phyloP scores from a whole-genome alignment of 2,113 vertebrate genomes.

The Oreochromis aureus region DNA sequence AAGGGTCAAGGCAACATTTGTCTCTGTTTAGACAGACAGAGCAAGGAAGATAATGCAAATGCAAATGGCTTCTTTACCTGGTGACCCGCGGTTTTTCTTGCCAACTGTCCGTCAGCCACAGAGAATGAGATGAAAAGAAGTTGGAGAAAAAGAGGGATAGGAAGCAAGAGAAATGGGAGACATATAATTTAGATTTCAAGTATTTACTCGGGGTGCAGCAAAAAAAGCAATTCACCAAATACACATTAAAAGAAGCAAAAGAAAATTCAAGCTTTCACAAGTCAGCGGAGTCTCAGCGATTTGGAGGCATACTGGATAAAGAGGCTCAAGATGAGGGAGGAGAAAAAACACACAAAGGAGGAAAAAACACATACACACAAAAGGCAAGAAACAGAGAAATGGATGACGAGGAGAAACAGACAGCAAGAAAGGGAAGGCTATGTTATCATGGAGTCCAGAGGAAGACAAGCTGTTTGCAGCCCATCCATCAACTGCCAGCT shows the following conservation, averaged over 20 bases:
- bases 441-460: slow-evolving; percentile 56
- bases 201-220: background rate
- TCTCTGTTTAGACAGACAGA: background rate
- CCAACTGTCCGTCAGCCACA: slow-evolving; percentile 59
- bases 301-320: background rate
- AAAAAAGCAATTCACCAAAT: slow-evolving; percentile 6
- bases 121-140: slow-evolving; percentile 17
- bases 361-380: slow-evolving; percentile 7
- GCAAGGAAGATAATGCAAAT: slow-evolving; percentile 23
- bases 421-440: background rate
- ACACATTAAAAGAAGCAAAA: background rate
- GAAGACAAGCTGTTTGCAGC: slow-evolving; percentile 40
- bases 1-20: slow-evolving; percentile 6
- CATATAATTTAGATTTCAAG: slow-evolving; percentile 42
- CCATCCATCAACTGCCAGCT: slow-evolving; percentile 54
- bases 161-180: background rate
- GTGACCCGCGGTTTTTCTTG: slow-evolving; percentile 61
- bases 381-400: slow-evolving; percentile 10
- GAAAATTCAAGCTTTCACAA: slow-evolving; percentile 13
- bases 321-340: background rate
- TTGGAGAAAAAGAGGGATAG: background rate
- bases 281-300: background rate
- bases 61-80: slow-evolving; percentile 60
- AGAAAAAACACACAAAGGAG: background rate
- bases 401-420: slow-evolving; percentile 7